Evolutionary conservation across 2,113 vertebrate genomes (phyloP), one percentile per base, ranked within the genome.

Genomic region (Oceanites oceanicus): DNA sequence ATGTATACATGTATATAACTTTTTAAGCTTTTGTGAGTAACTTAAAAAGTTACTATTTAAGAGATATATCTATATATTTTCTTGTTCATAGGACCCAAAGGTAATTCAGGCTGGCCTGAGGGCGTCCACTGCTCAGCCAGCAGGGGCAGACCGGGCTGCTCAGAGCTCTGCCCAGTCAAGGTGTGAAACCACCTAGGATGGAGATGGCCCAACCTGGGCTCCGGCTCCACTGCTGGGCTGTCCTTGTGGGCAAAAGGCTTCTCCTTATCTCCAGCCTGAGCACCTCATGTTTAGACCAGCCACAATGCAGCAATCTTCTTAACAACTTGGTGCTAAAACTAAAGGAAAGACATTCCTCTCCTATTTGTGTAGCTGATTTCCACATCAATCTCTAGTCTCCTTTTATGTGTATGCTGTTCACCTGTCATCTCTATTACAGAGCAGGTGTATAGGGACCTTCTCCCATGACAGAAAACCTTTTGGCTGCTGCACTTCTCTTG

Each of bases 201-300:
- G 52, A 75, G 47, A 42, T 4, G 3, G 9, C 11, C 16, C 7
- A 58, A 2, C 26, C 40, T 27, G 8, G n/a, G 27, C 10, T 3
- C 9, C 2, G 3, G 22, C 14, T 49, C 42, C 23, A 19, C 11
- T 1, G 1, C 13, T 17, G 4, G 17, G 7, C 40, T 66, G 14
- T 62, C 38, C 13, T 27, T 2, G 2, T 8, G 6, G 44, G 14
- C 20, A 56, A 52, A 68, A 61, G 7, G 5, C 11, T 86, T 84
- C 49, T 83, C n/a, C 42, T 78, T 50, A 62, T 30, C 36, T 81
- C 38, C 32, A 65, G 10, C 11, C 22, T 15, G 29, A 78, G 32
- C 9, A n/a, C 58, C 14, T 21, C 2, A 0, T 55, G 32, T 47
- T 93, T 49, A 88, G 50, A 78, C 6, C 17, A 82, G 29, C 10